Conservation (phyloP, 2,888 invertebrate genomes). For the Rotaria sp. region DNA sequence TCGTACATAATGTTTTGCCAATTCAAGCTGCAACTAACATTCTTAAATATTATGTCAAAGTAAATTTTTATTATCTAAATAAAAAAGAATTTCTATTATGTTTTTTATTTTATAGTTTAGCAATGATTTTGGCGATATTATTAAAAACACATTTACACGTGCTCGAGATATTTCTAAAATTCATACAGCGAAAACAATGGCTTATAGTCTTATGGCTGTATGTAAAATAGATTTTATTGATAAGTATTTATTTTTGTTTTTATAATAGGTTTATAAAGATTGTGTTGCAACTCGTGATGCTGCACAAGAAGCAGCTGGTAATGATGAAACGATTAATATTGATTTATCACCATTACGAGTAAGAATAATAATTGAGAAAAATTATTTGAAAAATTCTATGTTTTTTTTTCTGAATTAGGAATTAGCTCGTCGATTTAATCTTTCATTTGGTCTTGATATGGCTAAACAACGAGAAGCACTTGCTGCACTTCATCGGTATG, state of each 20-base stretch:
- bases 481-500: slow-evolving; percentile 71
- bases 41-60: slow-evolving; percentile 92
- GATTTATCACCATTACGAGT: slow-evolving; percentile 82
- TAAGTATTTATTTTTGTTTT: not conserved
- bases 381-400: not conserved
- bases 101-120: slow-evolving; percentile 66
- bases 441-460: slow-evolving; percentile 91
- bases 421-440: slow-evolving; percentile 86
- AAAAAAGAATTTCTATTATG: slow-evolving; percentile 18
- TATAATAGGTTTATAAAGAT: slow-evolving; percentile 19
- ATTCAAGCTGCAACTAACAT: slow-evolving; percentile 81
- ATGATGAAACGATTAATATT: slow-evolving; percentile 64
- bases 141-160: slow-evolving; percentile 90
- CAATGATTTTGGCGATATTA: slow-evolving; percentile 95
- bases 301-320: slow-evolving; percentile 57
- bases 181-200: slow-evolving; percentile 86
- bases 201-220: slow-evolving; percentile 70
- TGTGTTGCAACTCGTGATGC: slow-evolving; percentile 69
- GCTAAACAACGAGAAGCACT: slow-evolving; percentile 92
- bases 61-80: slow-evolving; percentile 52
- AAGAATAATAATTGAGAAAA: slow-evolving; percentile 42
- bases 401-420: slow-evolving; percentile 61
- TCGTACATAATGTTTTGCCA: slow-evolving; percentile 91
- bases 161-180: slow-evolving; percentile 94
- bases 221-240: not conserved